phyloP scores from a whole-genome alignment of 2,113 vertebrate genomes.

The Poeciliopsis occidentalis region DNA sequence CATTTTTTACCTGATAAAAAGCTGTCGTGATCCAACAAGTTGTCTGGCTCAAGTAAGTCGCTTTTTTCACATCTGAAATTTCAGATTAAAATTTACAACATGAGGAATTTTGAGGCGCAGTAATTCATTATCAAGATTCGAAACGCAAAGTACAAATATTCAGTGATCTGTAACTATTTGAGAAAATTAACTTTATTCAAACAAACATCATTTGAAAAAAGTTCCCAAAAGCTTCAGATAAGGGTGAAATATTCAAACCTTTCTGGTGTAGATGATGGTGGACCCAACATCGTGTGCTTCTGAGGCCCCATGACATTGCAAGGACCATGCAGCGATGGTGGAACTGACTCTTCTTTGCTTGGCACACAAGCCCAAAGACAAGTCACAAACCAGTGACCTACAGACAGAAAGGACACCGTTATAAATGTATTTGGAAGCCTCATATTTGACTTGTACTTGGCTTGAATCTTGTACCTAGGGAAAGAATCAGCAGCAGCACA shows the following conservation, averaged over 20 bases:
- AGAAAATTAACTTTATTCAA: background rate
- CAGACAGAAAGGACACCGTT: background rate
- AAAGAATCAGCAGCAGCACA: constrained; percentile 72
- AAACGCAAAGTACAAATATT: background rate
- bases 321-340: background rate
- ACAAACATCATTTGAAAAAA: background rate
- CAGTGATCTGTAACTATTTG: no score
- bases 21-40: constrained; percentile 52
- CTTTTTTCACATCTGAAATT: constrained; percentile 51
- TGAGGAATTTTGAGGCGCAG: background rate
- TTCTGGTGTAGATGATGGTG: constrained; percentile 77
- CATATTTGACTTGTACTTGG: background rate
- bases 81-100: background rate
- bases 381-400: constrained; percentile 78
- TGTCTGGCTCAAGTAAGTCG: constrained; percentile 28
- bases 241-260: constrained; percentile 57
- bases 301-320: constrained; percentile 28
- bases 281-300: constrained; percentile 1
- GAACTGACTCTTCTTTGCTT: background rate
- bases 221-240: background rate
- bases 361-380: constrained; percentile 31
- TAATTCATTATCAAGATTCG: background rate
- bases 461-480: constrained; percentile 66
- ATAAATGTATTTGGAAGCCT: background rate
- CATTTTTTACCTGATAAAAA: constrained; percentile 57